Conservation (phyloP, 2,888 invertebrate species). For the Erynnis tages region DNA sequence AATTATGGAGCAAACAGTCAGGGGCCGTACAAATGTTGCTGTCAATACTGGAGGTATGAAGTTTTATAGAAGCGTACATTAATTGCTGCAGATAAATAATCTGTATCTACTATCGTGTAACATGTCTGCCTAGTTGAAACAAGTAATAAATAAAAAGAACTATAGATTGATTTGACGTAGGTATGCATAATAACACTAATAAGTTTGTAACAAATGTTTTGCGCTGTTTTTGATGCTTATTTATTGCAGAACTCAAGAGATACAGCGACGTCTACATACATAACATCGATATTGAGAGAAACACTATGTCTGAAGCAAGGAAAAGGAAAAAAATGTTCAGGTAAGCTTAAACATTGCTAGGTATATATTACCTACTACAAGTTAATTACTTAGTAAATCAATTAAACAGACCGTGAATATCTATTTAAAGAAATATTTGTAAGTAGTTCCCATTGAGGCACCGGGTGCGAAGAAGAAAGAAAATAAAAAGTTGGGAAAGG, state of each 20-base stretch:
- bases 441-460: slow-evolving; percentile 58
- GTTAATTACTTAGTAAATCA: neutral
- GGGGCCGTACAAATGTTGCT: slow-evolving; percentile 79
- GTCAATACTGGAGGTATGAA: slow-evolving; percentile 76
- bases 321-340: slow-evolving; percentile 75
- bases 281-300: slow-evolving; percentile 82
- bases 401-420: neutral
- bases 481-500: slow-evolving; percentile 66
- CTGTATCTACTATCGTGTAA: no score
- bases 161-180: no score
- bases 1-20: slow-evolving; percentile 81
- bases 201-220: no score
- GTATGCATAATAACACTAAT: no score
- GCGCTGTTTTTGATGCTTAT: no score
- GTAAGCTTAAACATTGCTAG: slow-evolving; percentile 43
- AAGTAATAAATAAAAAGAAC: no score
- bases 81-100: no score
- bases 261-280: slow-evolving; percentile 73
- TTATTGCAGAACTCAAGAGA: slow-evolving; percentile 78
- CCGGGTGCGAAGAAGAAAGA: slow-evolving; percentile 66
- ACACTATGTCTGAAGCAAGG: slow-evolving; percentile 81
- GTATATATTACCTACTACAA: no score
- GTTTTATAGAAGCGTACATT: neutral
- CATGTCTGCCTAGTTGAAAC: no score
- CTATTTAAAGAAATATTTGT: slow-evolving; percentile 13